Percentiles rank a stretch among this genome's conserved stretches.
phyloP scores from a whole-genome alignment of 1,140 invertebrate species.

The Apis florea region DNA sequence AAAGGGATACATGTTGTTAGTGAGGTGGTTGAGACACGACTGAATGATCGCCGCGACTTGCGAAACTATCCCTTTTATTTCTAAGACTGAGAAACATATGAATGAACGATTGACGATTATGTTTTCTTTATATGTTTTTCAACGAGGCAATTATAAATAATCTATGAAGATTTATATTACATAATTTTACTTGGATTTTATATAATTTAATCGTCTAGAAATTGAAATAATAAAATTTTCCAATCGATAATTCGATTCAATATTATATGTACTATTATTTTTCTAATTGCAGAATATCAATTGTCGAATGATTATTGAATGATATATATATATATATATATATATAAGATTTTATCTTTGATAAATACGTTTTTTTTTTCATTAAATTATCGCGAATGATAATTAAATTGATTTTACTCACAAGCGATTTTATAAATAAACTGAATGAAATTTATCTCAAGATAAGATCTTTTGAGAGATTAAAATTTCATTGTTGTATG shows the following conservation, averaged over 20 bases:
- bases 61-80: conserved; percentile 43
- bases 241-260: neutral
- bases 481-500: neutral
- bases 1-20: conserved; percentile 41
- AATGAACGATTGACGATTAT: conserved; percentile 26
- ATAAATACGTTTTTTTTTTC: neutral
- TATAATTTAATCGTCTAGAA: neutral
- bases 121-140: neutral
- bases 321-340: neutral
- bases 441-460: neutral
- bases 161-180: neutral
- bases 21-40: conserved; percentile 50
- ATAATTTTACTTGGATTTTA: neutral
- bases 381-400: neutral
- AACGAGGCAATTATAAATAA: neutral
- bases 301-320: neutral
- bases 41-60: conserved; percentile 39
- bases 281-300: neutral
- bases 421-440: neutral
- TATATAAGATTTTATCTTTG: neutral
- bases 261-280: too few species aligned
- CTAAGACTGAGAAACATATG: neutral
- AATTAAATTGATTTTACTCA: neutral
- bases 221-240: neutral
- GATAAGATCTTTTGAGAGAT: neutral